These are phyloP conservation scores for Euwallacea fornicatus DNA, from an alignment of 1,140 invertebrate genomes.

Conservation along the genomic window DNA sequence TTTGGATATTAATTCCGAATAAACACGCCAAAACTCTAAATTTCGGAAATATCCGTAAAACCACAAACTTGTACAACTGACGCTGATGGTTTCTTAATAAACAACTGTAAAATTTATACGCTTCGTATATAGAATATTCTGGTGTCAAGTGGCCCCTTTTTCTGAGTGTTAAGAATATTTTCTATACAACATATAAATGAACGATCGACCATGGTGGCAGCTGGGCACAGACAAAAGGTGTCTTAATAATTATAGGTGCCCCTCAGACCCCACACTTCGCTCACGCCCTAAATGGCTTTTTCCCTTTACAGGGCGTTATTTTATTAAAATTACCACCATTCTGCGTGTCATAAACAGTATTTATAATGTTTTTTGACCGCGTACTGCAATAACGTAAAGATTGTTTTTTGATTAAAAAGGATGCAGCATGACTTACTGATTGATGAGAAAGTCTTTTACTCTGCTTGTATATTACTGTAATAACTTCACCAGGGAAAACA, in stretches of 20 bases:
- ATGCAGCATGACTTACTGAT: not conserved
- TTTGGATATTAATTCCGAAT: too few relatives aligned
- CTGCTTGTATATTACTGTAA: too few relatives aligned
- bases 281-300: slow-evolving; percentile 42
- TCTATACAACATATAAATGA: slow-evolving; percentile 10
- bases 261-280: slow-evolving; percentile 46
- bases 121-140: too few relatives aligned
- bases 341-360: slow-evolving; percentile 30
- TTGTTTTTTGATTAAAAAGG: slow-evolving; percentile 1
- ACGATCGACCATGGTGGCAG: slow-evolving; percentile 41
- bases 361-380: slow-evolving; percentile 5
- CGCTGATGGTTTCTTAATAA: too few relatives aligned
- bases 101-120: too few relatives aligned
- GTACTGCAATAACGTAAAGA: not conserved
- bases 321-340: slow-evolving; percentile 36
- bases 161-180: slow-evolving; percentile 6
- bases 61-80: too few relatives aligned
- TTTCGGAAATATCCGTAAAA: too few relatives aligned
- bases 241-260: slow-evolving; percentile 46
- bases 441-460: too few relatives aligned
- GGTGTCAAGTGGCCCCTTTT: not conserved
- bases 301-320: slow-evolving; percentile 43
- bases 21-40: too few relatives aligned
- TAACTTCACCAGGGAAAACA: not conserved
- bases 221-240: slow-evolving; percentile 44